These are phyloP conservation scores for Unio pictorum DNA, from an alignment of 2,888 invertebrate species.

Conservation along the genomic window DNA sequence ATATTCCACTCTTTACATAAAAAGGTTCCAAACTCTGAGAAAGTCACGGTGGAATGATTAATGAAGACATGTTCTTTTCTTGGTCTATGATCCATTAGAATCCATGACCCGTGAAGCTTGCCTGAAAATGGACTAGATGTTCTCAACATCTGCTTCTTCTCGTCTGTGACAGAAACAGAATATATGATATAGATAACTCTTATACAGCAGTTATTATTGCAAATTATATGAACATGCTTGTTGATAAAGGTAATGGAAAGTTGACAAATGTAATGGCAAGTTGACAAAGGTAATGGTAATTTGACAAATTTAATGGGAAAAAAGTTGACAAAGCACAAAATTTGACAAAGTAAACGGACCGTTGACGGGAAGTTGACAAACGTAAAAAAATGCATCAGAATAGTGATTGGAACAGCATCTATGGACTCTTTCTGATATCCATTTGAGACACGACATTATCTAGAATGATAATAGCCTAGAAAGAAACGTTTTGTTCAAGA, in stretches of 20 bases:
- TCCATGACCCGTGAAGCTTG: slow-evolving; percentile 57
- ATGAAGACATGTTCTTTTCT: slow-evolving; percentile 54
- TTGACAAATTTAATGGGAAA: no score
- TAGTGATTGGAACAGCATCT: no score
- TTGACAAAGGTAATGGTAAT: no score
- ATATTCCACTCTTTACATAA: slow-evolving; percentile 55
- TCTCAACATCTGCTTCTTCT: slow-evolving; percentile 15
- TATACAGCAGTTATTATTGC: not conserved
- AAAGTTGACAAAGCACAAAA: no score
- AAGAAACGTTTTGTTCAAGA: not conserved
- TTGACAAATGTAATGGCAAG: no score
- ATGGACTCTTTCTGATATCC: no score
- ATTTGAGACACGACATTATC: no score
- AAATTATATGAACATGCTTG: not conserved
- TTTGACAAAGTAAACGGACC: no score
- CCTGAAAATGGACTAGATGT: slow-evolving; percentile 56
- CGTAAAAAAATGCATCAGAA: no score
- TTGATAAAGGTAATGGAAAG: no score
- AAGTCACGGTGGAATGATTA: slow-evolving; percentile 46
- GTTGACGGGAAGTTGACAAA: no score
- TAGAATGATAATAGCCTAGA: no score
- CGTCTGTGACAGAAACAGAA: slow-evolving; percentile 12
- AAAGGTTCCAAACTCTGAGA: slow-evolving; percentile 59
- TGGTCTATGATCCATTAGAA: slow-evolving; percentile 49
- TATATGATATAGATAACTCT: not conserved